Base-by-base conservation (phyloP, 2,113 vertebrate species). In the Suncus etruscus region DNA sequence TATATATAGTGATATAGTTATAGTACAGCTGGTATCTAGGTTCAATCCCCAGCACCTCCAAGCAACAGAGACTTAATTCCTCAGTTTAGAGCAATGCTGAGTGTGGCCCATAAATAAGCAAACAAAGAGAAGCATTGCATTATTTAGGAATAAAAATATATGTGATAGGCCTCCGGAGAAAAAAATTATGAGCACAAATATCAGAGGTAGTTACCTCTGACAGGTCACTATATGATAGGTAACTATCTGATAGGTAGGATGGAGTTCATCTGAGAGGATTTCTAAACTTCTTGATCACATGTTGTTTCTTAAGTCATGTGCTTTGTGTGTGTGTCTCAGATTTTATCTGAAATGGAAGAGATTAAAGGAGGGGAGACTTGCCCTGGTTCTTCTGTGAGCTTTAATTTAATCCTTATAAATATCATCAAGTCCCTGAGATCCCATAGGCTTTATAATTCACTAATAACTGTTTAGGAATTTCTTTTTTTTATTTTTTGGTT, bases 301-400 rank as follows among this genome's bases (percentile, higher is more conserved):
- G 8, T 22, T 61, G 58, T 61, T 61, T 70, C 58, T 77, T 83
- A 89, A 54, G 25, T 15, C 39, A 15, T 12, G 32, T 58, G 1
- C n/a, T 69, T 32, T 11, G 4, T 8, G 2, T 63, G 1, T 8
- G 6, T 27, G 4, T 18, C 27, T 63, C 25, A 14, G 32, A 24
- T 80, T 82, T 72, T 72, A 32, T 20, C 32, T 39, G 48, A 24
- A 39, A 74, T 89, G 82, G 16, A 63, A 65, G 82, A 85, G 20
- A 39, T n/a, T 58, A 51, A 74, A 6, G 51, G 29, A 3, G 10
- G 9, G 54, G 63, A 61, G 25, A 47, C 79, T 92, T n/a, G 16
- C 8, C 16, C 20, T 83, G 18, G 16, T 76, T 24, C 4, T 20
- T 18, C 14, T 39, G 1, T 87, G n/a, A 75, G 10, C 89, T 47